Evolutionary conservation across 2,797 vertebrate genomes (phyloP).

Genomic region (Sebastes dallii): DNA sequence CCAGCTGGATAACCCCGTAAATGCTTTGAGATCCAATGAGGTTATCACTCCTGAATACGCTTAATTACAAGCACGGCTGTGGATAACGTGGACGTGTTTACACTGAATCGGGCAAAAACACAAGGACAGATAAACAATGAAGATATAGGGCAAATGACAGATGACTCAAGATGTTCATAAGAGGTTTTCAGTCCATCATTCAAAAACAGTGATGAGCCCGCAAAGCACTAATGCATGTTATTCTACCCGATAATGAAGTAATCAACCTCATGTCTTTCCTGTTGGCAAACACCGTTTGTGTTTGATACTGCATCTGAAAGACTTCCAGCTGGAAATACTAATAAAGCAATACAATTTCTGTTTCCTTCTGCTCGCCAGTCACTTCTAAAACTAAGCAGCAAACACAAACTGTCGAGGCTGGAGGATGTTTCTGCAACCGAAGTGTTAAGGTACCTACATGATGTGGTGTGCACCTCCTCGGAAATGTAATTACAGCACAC

Average conservation of each 20-base stretch:
- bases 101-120: conserved; percentile 26
- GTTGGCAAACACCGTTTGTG: conserved; percentile 13
- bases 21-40: conserved; percentile 54
- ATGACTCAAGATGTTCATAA: conserved; percentile 9
- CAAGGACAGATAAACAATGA: conserved; percentile 40
- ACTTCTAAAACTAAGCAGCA: conserved; percentile 31
- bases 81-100: conserved; percentile 54
- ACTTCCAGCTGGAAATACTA: conserved; percentile 33
- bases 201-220: conserved; percentile 23
- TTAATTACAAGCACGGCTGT: conserved; percentile 62
- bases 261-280: conserved; percentile 10
- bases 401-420: conserved; percentile 41
- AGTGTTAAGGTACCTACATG: conserved; percentile 24
- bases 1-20: conserved; percentile 67
- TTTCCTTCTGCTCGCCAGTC: conserved; percentile 14
- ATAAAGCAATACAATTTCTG: conserved; percentile 27
- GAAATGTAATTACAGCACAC: conserved; percentile 61
- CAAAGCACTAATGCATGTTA: conserved; percentile 4
- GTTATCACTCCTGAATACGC: conserved; percentile 62
- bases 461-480: conserved; percentile 37
- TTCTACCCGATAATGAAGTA: conserved; percentile 25
- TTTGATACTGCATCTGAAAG: conserved; percentile 29
- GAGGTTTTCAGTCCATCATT: conserved; percentile 22
- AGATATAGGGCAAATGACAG: conserved; percentile 38
- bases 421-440: conserved; percentile 32